Conservation (phyloP, 2,113 vertebrate genomes). For the Anser cygnoides region DNA sequence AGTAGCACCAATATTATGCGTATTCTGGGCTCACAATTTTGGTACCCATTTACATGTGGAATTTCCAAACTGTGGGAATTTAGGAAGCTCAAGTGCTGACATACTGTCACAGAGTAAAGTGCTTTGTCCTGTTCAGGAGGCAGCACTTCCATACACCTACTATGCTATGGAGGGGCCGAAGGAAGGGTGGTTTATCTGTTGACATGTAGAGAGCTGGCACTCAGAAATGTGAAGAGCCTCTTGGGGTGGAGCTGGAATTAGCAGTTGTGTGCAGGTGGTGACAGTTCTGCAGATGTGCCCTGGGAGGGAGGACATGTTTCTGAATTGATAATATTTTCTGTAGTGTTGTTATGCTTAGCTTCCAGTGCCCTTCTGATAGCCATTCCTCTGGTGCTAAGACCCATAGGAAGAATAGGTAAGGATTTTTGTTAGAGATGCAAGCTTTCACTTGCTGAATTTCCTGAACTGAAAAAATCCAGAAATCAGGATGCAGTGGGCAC, state of each 20-base stretch:
- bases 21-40: neutral
- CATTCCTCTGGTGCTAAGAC: neutral
- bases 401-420: neutral
- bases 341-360: neutral
- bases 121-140: neutral
- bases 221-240: neutral
- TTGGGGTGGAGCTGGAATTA: neutral
- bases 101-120: neutral
- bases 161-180: neutral
- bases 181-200: neutral
- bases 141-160: neutral
- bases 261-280: neutral
- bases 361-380: neutral
- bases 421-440: neutral
- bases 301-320: accelerated
- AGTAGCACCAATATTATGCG: neutral
- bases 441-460: neutral
- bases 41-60: neutral
- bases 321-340: neutral
- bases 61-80: neutral
- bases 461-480: neutral
- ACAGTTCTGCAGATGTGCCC: neutral
- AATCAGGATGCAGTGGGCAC: neutral
- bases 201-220: neutral
- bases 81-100: neutral